These are phyloP conservation scores for Atopsyche davidsoni DNA, from an alignment of 1,140 invertebrate genomes.

Conservation along the genomic window DNA sequence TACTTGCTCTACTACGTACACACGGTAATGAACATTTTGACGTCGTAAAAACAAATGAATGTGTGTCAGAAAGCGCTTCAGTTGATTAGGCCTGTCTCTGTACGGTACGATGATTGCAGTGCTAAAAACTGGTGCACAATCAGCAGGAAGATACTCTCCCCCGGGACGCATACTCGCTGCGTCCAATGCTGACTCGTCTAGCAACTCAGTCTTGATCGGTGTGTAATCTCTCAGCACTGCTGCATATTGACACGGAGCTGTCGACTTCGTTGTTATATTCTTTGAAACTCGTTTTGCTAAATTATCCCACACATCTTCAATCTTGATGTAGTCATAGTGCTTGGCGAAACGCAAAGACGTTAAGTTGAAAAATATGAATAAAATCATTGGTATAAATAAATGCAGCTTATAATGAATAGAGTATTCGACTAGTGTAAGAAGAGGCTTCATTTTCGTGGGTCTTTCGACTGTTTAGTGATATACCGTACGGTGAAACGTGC, in stretches of 20 bases:
- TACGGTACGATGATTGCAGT: constrained; percentile 45
- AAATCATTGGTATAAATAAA: too few species aligned
- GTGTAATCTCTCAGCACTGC: constrained; percentile 21
- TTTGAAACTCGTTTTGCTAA: constrained; percentile 19
- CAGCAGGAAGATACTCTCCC: constrained; percentile 19
- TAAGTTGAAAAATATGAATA: too few species aligned
- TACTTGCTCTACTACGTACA: constrained; percentile 88
- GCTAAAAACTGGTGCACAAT: constrained; percentile 39
- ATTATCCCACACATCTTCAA: constrained; percentile 21
- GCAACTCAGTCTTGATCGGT: background rate
- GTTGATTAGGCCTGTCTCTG: constrained; percentile 41
- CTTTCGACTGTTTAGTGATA: too few species aligned
- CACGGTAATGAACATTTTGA: constrained; percentile 53
- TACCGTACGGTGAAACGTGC: too few species aligned
- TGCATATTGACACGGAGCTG: constrained; percentile 15
- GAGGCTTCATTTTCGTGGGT: too few species aligned
- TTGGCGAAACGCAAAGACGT: constrained; percentile 24
- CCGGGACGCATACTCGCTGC: constrained; percentile 17
- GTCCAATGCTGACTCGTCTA: constrained; percentile 1
- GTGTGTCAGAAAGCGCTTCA: constrained; percentile 42
- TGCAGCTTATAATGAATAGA: too few species aligned
- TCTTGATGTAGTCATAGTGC: constrained; percentile 25
- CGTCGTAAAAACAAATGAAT: constrained; percentile 43
- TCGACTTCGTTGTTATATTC: constrained; percentile 12
- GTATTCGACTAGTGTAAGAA: too few species aligned